A percentile compares a stretch with the other conserved stretches of the same genome.
Evolutionary conservation across 2,888 invertebrate genomes (phyloP).

Genomic region (Protonemura montana): DNA sequence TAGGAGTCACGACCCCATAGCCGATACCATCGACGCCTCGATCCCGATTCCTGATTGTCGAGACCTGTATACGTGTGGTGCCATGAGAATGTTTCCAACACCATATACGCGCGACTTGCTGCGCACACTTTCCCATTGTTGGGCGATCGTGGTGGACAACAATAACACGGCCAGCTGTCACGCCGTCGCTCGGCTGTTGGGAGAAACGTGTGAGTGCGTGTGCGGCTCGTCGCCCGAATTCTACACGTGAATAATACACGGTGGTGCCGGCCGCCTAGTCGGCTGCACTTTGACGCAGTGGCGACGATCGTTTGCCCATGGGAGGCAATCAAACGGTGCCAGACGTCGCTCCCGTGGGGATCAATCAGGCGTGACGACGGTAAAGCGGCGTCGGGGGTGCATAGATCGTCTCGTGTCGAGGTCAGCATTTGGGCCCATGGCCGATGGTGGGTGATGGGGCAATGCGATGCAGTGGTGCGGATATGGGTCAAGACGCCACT

Average conservation of each 20-base stretch:
- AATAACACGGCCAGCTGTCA: background rate
- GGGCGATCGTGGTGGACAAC: background rate
- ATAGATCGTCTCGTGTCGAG: background rate
- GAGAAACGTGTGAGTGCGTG: background rate
- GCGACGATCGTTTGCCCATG: background rate
- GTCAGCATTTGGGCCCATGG: background rate
- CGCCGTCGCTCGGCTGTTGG: background rate
- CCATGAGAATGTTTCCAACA: too few relatives aligned
- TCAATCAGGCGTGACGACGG: background rate
- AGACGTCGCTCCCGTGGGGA: background rate
- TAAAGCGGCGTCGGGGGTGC: background rate
- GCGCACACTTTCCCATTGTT: background rate
- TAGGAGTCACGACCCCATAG: background rate
- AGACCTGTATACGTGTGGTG: background rate
- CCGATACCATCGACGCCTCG: background rate
- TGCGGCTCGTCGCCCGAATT: background rate
- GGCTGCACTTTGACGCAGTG: background rate
- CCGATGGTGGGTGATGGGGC: background rate
- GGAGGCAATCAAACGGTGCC: background rate
- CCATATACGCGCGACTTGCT: too few relatives aligned
- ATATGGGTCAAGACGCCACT: background rate
- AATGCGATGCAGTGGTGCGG: background rate
- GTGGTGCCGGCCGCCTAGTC: background rate
- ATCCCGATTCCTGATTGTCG: background rate
- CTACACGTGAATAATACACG: background rate